These are phyloP conservation scores for Dasypogon diadema DNA, from an alignment of 2,888 invertebrate species.

Conservation along the genomic window DNA sequence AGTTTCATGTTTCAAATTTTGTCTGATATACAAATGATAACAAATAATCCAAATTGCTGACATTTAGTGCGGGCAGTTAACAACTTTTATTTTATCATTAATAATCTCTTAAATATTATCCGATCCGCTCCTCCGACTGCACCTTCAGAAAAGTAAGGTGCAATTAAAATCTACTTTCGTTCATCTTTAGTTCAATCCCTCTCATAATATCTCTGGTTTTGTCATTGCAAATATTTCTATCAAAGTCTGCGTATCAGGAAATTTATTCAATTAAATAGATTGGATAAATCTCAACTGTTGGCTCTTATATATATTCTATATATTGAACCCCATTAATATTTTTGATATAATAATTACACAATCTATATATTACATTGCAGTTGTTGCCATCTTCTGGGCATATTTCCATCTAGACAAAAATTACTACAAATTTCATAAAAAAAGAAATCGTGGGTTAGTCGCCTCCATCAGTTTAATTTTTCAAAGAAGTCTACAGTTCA, in stretches of 20 bases:
- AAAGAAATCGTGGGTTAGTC: neutral
- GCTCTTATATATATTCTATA: neutral
- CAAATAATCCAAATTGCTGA: too few relatives aligned
- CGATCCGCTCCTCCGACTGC: too few relatives aligned
- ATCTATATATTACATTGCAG: constrained; percentile 7
- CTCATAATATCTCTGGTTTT: constrained; percentile 3
- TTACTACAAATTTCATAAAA: constrained; percentile 34
- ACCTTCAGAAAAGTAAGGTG: too few relatives aligned
- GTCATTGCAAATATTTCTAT: constrained; percentile 14
- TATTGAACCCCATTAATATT: neutral
- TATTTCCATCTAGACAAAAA: constrained; percentile 28
- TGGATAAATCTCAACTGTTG: constrained; percentile 6
- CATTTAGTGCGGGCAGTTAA: too few relatives aligned
- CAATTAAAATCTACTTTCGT: too few relatives aligned
- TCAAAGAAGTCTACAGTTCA: too few relatives aligned
- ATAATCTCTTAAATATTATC: too few relatives aligned
- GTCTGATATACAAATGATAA: too few relatives aligned
- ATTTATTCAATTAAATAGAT: constrained; percentile 42
- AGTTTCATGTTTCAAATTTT: too few relatives aligned
- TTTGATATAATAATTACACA: neutral
- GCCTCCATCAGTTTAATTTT: too few relatives aligned
- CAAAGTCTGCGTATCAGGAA: constrained; percentile 28
- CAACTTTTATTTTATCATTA: too few relatives aligned
- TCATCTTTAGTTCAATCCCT: too few relatives aligned
- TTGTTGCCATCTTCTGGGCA: neutral